Percentiles rank a stretch among this genome's conserved stretches.
These are phyloP conservation scores for Leptocoma aspasia DNA, from an alignment of 2,113 vertebrate species.

Conservation along the genomic window DNA sequence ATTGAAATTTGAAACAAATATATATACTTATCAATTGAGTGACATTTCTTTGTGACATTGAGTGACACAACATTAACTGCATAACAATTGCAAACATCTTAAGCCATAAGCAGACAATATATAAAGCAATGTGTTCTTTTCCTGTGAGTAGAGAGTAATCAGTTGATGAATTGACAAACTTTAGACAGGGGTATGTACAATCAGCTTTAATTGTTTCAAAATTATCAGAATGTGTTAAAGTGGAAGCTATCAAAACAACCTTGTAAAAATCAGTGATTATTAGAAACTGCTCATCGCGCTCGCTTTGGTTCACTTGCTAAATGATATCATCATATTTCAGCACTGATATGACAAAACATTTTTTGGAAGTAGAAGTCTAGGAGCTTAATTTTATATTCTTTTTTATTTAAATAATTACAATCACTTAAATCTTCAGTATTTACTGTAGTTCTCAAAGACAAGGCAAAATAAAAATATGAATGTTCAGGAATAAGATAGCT, in stretches of 20 bases:
- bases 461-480: background rate
- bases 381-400: background rate
- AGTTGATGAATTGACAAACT: background rate
- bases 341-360: background rate
- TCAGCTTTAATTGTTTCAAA: background rate
- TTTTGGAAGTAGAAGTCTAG: background rate
- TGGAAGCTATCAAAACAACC: background rate
- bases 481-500: background rate
- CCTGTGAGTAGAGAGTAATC: background rate
- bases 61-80: background rate
- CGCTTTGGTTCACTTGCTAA: background rate
- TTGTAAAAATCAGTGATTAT: background rate
- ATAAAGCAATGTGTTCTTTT: background rate
- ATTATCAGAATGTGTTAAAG: background rate
- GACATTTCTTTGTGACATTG: background rate
- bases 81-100: background rate
- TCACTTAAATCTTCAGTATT: background rate
- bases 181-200: background rate
- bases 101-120: background rate
- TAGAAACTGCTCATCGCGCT: background rate
- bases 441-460: background rate
- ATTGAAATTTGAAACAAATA: background rate
- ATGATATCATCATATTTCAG: background rate
- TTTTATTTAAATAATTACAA: background rate
- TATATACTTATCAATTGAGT: background rate